These are phyloP conservation scores for Tamandua tetradactyla DNA, from an alignment of 2,797 vertebrate species.

Conservation along the genomic window DNA sequence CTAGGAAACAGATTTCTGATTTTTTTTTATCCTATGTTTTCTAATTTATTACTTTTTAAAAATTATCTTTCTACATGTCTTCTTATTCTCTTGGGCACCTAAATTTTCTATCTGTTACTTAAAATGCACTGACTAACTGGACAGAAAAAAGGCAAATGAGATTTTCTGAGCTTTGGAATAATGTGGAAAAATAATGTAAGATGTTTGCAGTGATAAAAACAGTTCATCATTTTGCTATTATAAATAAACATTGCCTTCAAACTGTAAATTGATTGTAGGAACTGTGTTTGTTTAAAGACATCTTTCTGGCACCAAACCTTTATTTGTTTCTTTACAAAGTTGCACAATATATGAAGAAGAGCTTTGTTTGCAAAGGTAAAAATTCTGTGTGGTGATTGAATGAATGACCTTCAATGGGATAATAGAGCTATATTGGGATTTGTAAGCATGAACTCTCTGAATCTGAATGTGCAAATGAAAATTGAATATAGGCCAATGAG, in stretches of 20 bases:
- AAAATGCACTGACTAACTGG: background rate
- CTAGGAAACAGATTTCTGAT: background rate
- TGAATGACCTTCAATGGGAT: background rate
- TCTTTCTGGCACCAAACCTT: background rate
- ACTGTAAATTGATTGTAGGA: background rate
- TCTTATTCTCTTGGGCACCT: background rate
- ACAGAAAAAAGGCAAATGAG: background rate
- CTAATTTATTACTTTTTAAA: background rate
- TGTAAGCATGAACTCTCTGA: background rate
- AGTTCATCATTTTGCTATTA: background rate
- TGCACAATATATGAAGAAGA: background rate
- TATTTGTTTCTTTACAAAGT: background rate
- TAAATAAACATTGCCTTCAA: background rate
- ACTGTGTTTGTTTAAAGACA: background rate
- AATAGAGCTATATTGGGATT: background rate
- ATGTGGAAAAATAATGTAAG: background rate
- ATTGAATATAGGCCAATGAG: background rate
- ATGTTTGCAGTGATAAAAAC: background rate
- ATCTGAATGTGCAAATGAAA: background rate
- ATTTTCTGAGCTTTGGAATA: background rate
- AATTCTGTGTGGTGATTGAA: background rate
- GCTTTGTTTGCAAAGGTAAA: background rate
- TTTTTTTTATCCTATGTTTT: background rate
- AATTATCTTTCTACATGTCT: background rate
- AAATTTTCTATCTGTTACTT: background rate